Base-by-base conservation (phyloP, 2,888 invertebrate species). In the Hydropsyche betteni region DNA sequence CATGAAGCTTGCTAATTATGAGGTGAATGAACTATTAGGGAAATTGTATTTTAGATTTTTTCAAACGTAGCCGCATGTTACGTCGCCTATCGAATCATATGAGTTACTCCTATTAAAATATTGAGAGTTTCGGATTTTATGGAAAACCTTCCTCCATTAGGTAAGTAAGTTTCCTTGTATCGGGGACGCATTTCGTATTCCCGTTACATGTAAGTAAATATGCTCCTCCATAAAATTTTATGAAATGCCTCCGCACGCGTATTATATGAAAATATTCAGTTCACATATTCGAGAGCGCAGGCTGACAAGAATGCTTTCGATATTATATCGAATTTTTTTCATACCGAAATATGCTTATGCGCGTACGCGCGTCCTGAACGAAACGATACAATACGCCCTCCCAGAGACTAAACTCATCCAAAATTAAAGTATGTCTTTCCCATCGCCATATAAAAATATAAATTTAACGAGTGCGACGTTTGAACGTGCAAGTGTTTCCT, bases 131-230 rank as follows among this genome's bases (percentile, higher is more conserved):
- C 71, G 71, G 74, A 38, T 44, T 50, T 64, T 76, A 70, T 61
- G 34, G 75, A 75, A 77, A 75, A 74, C 24, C 68, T 50, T n/a
- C 36, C 74, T 73, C 75, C 77, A 77, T 74, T 74, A 61, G 68
- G 36, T 74, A 68, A 69, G 74, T 74, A 74, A 74, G 69, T 74
- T 74, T 74, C 69, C 74, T 44, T 74, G 74, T 74, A 69, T 69
- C 55, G 74, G 64, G 33, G 53, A 44, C 68, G 55, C 68, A 74
- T 52, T 74, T 69, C 53, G 72, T 61, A 72, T 72, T 72, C 69
- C 69, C 74, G 38, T 69, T 69, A 74, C 74, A 74, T 53, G 69
- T 52, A 69, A 69, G 74, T 53, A 74, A 74, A 74, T 74, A 74
- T 68, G 74, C 74, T 16, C 72, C 12, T 55, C 58, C 68, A 69